Base-by-base conservation (phyloP, 2,113 vertebrate genomes). In the Labrus mixtus region DNA sequence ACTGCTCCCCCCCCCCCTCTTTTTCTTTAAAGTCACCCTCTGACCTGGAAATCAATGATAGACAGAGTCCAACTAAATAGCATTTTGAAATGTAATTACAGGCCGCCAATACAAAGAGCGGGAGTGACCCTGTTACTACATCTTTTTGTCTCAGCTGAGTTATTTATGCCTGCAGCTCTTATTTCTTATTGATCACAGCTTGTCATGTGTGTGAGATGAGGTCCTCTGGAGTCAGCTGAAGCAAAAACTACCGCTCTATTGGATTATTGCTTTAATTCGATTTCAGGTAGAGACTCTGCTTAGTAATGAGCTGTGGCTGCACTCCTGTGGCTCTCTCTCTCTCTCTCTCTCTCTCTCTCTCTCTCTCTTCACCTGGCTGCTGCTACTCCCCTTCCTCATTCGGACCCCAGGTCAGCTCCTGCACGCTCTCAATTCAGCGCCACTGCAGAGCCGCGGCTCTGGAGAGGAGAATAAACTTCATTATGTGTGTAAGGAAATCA, bases 41-140 rank as follows among this genome's bases (percentile, higher is more conserved):
- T 94, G 93, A 94, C 93, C 93, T 74, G 86, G 56, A 95, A 96
- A 97, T 96, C 95, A 96, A 96, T 97, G 94, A 91, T 87, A 53
- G 93, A 94, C 92, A 94, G 94, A 95, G 94, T 90, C 91, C 93
- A 96, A 95, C 90, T 88, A 78, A 95, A 90, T 88, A 90, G 76
- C 90, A 90, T 95, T 95, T 95, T 95, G 94, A 95, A 96, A 96
- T 93, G 92, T 93, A 95, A 95, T 96, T 94, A 95, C 93, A 73
- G 45, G 59, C 67, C 51, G 58, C 63, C 75, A 56, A 77, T 68
- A 37, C 23, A 69, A 66, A 41, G 57, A 60, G 20, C 67, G 23
- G 45, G 13, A 65, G 16, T 65, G 67, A 80, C 67, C 41, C 74
- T 33, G 19, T 59, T 58, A 71, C 70, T 48, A 41, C 50, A 67